phyloP scores from a whole-genome alignment of 2,797 vertebrate species.

The Myotis planiceps region DNA sequence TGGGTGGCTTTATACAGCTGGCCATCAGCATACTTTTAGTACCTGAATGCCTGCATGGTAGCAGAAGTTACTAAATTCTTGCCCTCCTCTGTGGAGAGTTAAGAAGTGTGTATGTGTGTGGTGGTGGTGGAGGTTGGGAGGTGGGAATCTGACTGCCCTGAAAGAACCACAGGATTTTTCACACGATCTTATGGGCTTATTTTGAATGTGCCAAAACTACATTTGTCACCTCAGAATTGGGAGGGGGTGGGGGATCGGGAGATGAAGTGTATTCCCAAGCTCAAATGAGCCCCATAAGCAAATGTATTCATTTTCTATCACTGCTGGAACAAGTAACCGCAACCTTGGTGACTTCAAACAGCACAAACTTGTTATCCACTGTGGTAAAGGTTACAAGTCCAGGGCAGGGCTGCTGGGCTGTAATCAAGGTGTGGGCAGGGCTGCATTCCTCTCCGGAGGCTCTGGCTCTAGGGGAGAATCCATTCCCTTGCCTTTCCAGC shows the following conservation, averaged over 20 bases:
- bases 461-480: not conserved
- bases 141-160: not conserved
- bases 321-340: not conserved
- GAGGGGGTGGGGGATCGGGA: not conserved
- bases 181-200: not conserved
- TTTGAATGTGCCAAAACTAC: not conserved
- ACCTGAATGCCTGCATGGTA: not conserved
- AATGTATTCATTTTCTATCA: not conserved
- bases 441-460: not conserved
- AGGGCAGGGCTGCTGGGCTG: not conserved
- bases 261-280: not conserved
- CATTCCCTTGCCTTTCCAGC: conserved; percentile 6
- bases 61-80: not conserved
- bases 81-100: not conserved
- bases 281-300: not conserved
- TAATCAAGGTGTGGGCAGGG: not conserved
- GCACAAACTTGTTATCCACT: not conserved
- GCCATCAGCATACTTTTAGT: not conserved
- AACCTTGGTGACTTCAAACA: not conserved
- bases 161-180: not conserved
- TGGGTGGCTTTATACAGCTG: not conserved
- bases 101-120: not conserved
- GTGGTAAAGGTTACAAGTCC: not conserved
- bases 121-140: not conserved
- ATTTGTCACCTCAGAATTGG: not conserved